Conservation (phyloP, 1,140 invertebrate genomes). For the Nasonia vitripennis region DNA sequence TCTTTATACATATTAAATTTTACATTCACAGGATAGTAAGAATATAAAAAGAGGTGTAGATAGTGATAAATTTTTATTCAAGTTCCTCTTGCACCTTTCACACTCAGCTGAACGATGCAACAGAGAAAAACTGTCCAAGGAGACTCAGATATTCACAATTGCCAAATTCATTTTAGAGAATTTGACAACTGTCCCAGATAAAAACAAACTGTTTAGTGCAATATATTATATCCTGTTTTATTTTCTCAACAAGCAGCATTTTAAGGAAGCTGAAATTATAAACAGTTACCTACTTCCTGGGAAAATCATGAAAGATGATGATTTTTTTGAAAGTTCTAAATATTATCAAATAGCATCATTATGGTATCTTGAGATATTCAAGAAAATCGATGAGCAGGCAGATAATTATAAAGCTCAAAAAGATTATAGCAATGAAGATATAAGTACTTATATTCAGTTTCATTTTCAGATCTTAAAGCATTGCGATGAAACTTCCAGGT, state of each 20-base stretch:
- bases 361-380: slow-evolving; percentile 43
- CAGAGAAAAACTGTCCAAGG: slow-evolving; percentile 48
- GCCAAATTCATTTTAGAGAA: slow-evolving; percentile 54
- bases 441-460: slow-evolving; percentile 19
- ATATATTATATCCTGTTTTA: slow-evolving; percentile 61
- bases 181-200: slow-evolving; percentile 54
- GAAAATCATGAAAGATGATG: slow-evolving; percentile 26
- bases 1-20: not conserved
- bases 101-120: slow-evolving; percentile 57
- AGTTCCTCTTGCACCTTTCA: slow-evolving; percentile 57
- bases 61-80: slow-evolving; percentile 58
- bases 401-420: not conserved
- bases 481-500: slow-evolving; percentile 29
- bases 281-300: slow-evolving; percentile 53
- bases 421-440: slow-evolving; percentile 1
- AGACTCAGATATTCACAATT: slow-evolving; percentile 54
- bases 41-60: not conserved
- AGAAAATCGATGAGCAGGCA: slow-evolving; percentile 33
- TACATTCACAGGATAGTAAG: slow-evolving; percentile 50
- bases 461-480: slow-evolving; percentile 34
- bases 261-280: slow-evolving; percentile 59
- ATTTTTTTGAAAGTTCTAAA: slow-evolving; percentile 26
- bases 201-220: slow-evolving; percentile 56
- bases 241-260: slow-evolving; percentile 56
- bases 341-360: slow-evolving; percentile 45